These are phyloP conservation scores for Calephelis perditalis DNA, from an alignment of 2,888 invertebrate genomes.

Conservation along the genomic window DNA sequence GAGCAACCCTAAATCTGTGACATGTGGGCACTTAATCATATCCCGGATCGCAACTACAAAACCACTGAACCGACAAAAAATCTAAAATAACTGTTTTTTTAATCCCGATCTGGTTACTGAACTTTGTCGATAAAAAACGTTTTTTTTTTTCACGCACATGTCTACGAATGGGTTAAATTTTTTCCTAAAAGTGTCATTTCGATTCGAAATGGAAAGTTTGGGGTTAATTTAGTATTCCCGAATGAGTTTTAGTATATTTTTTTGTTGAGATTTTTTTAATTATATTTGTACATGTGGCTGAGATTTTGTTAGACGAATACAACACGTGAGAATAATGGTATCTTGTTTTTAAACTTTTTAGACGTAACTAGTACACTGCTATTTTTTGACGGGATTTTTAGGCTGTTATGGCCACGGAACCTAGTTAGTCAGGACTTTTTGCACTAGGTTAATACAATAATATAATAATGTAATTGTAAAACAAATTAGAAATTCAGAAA, in stretches of 20 bases:
- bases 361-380: too few species aligned
- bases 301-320: conserved; percentile 48
- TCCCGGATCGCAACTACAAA: conserved; percentile 60
- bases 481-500: too few species aligned
- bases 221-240: conserved; percentile 63
- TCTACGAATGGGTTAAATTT: conserved; percentile 68
- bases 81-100: conserved; percentile 65
- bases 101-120: conserved; percentile 73
- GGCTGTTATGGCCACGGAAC: too few species aligned
- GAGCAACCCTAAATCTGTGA: conserved; percentile 45
- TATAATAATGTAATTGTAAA: too few species aligned
- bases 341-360: too few species aligned
- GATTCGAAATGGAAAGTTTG: conserved; percentile 69
- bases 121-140: conserved; percentile 43
- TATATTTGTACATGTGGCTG: conserved; percentile 61
- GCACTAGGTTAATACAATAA: too few species aligned
- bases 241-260: conserved; percentile 43
- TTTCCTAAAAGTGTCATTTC: conserved; percentile 63
- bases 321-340: conserved; percentile 56
- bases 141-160: conserved; percentile 48
- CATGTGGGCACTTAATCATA: conserved; percentile 72
- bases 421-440: too few species aligned
- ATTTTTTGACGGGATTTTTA: too few species aligned
- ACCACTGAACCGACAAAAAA: conserved; percentile 64
- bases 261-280: conserved; percentile 47